Evolutionary conservation across 2,797 vertebrate genomes (phyloP).

Genomic region (Harpagifer antarcticus): DNA sequence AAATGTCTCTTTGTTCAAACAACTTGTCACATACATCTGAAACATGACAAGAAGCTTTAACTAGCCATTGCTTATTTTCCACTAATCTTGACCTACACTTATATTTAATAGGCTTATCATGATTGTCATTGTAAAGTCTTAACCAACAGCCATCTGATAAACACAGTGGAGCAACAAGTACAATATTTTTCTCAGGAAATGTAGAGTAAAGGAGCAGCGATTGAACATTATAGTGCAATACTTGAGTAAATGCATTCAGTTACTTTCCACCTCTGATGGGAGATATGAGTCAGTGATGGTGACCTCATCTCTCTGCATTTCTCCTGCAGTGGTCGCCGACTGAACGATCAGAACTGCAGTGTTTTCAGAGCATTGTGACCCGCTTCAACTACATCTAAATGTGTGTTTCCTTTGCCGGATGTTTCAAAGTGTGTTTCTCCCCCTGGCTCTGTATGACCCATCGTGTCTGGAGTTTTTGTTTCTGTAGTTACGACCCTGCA

Average conservation of each 20-base stretch:
- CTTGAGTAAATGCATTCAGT: slow-evolving; percentile 2
- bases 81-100: too few relatives aligned
- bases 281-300: slow-evolving; percentile 23
- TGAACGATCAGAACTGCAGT: slow-evolving; percentile 14
- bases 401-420: slow-evolving; percentile 26
- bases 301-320: slow-evolving; percentile 38
- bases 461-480: slow-evolving; percentile 45
- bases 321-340: neutral
- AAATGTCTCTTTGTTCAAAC: too few relatives aligned
- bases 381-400: neutral
- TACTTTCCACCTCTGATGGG: neutral
- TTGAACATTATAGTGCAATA: neutral
- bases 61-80: too few relatives aligned
- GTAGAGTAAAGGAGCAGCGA: neutral
- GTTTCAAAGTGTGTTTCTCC: slow-evolving; percentile 27
- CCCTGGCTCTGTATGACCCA: slow-evolving; percentile 46
- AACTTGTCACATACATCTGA: too few relatives aligned
- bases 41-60: too few relatives aligned
- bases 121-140: neutral
- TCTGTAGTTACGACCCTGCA: slow-evolving; percentile 44
- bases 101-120: too few relatives aligned
- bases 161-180: neutral
- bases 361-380: neutral
- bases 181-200: neutral
- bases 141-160: neutral